Evolutionary conservation across 2,797 vertebrate genomes (phyloP).

Genomic region (Pristis pectinata): DNA sequence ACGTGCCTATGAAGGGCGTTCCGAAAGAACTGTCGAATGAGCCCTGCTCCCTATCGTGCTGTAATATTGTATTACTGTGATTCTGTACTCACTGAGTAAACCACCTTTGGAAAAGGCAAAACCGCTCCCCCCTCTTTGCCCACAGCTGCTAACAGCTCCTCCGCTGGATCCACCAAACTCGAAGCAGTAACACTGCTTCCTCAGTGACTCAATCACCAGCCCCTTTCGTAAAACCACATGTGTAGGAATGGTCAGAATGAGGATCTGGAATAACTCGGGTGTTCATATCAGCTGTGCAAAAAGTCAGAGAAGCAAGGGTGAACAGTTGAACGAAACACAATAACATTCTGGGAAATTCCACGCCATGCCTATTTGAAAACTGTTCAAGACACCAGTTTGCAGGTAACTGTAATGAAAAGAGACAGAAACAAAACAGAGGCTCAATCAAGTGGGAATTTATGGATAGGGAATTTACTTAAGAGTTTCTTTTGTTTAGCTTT

Average conservation of each 20-base stretch:
- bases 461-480: background rate
- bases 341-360: too few relatives aligned
- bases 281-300: background rate
- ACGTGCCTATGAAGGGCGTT: too few relatives aligned
- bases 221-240: background rate
- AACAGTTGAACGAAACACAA: background rate
- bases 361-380: background rate
- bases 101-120: too few relatives aligned
- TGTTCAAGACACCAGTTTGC: background rate
- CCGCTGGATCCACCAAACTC: too few relatives aligned
- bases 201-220: background rate
- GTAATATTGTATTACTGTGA: too few relatives aligned
- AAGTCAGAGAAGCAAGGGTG: background rate
- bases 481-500: background rate
- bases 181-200: too few relatives aligned
- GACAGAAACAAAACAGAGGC: background rate
- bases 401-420: background rate
- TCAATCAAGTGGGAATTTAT: background rate
- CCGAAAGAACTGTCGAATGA: too few relatives aligned
- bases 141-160: too few relatives aligned
- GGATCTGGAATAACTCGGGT: background rate
- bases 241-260: background rate
- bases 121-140: too few relatives aligned
- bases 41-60: too few relatives aligned
- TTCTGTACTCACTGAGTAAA: too few relatives aligned